Evolutionary conservation across 2,797 vertebrate genomes (phyloP), one percentile per base, ranked within the genome.

Genomic region (Botia almorhae): DNA sequence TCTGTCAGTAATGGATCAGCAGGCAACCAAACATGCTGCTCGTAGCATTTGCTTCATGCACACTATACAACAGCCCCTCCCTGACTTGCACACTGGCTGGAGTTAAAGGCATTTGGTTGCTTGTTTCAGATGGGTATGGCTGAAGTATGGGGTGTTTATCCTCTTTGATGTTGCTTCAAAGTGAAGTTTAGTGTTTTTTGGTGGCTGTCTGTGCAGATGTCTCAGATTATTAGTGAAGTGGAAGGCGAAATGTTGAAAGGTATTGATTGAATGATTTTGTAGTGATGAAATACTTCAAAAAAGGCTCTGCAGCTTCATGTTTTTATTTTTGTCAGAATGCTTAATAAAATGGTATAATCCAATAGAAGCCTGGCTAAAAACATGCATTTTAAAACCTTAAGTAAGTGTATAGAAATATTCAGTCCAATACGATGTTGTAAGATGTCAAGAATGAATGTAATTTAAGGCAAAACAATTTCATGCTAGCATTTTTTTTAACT

Each of bases 21-120:
- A 70, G 83, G 78, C 85, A 87, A 90, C 86, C 89, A 90, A 90
- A 92, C 88, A 71, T 1, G 1, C 48, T 58, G 81, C 76, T 19
- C 63, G 14, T 46, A 36, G n/a, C 74, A 69, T 84, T 85, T 75
- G 71, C 17, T 36, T 77, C 23, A 75, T 79, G 73, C 58, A 69
- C 67, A 51, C 70, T 67, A 72, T 67, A 81, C 69, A 64, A 79
- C 72, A 83, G 16, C n/a, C 70, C 6, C 36, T 69, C 69, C 43
- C 75, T 36, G 23, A 53, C 80, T 81, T 81, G 73, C 60, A 65
- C 61, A 1, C n/a, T 67, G 39, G 29, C 55, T 51, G 48, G 78
- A 81, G 61, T 74, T 50, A 79, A 53, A 69, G 51, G 26, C 14
- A 60, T 88, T 82, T 58, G 7, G 39, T 78, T 73, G 76, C 67